Evolutionary conservation across 2,113 vertebrate species (phyloP).

Genomic region (Chrysochloris asiatica): DNA sequence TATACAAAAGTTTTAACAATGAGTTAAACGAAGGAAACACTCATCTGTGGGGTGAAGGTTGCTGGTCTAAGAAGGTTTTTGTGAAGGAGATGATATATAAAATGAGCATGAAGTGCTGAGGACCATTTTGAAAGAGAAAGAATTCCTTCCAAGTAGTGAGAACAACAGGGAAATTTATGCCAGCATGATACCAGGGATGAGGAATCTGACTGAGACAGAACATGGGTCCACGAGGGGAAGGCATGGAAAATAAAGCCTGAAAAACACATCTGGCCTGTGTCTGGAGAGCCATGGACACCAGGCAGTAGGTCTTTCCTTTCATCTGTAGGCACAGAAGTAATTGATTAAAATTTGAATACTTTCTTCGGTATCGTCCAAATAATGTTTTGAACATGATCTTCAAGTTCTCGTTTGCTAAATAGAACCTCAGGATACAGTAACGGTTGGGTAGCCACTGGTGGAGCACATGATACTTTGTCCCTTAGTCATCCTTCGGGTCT

Average conservation of each 20-base stretch:
- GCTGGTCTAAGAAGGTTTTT: not conserved
- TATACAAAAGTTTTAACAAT: not conserved
- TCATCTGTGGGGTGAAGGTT: not conserved
- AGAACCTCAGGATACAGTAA: not conserved
- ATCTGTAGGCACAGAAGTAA: not conserved
- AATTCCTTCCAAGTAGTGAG: not conserved
- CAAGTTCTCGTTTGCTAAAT: constrained; percentile 31
- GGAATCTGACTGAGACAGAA: constrained; percentile 18
- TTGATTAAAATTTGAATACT: not conserved
- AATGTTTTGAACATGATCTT: constrained; percentile 6
- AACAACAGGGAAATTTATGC: not conserved
- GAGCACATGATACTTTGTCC: no score
- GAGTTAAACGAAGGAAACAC: not conserved
- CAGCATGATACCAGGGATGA: not conserved
- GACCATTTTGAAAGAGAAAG: not conserved
- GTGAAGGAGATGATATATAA: not conserved
- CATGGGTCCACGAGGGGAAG: not conserved
- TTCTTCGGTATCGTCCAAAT: not conserved
- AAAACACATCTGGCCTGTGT: not conserved
- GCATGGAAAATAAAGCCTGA: not conserved
- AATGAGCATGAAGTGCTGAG: not conserved
- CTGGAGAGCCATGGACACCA: not conserved
- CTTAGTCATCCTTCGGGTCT: no score
- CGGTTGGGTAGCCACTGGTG: no score
- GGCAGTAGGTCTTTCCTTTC: not conserved